A percentile compares a stretch with the other conserved stretches of the same genome.
These are phyloP conservation scores for Oscheius myriophilus DNA, from an alignment of 2,888 invertebrate species.

Conservation along the genomic window DNA sequence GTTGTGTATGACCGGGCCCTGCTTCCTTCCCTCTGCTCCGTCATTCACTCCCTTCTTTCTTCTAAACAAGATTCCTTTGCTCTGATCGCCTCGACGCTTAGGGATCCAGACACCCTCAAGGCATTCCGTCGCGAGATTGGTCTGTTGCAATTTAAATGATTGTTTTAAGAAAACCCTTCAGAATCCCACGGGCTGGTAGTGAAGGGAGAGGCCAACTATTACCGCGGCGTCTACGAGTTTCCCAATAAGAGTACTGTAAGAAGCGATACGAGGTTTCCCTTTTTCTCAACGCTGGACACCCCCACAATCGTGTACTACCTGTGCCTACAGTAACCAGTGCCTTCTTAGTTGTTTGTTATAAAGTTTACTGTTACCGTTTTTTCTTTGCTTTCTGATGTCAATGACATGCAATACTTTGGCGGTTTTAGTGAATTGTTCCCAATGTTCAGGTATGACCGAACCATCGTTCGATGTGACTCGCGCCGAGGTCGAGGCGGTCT, in stretches of 20 bases:
- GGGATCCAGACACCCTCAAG: constrained; percentile 45
- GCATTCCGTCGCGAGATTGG: constrained; percentile 43
- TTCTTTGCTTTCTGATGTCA: too few relatives aligned
- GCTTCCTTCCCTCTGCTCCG: constrained; percentile 42
- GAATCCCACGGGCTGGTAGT: constrained; percentile 19
- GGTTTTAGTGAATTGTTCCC: not conserved
- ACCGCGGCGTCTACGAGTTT: constrained; percentile 18
- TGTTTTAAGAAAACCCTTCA: constrained; percentile 22
- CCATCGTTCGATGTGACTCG: constrained; percentile 37
- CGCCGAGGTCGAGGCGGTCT: constrained; percentile 50
- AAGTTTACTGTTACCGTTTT: not conserved
- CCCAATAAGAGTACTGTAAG: not conserved
- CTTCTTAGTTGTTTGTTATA: too few relatives aligned
- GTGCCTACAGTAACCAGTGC: not conserved
- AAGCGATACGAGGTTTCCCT: constrained; percentile 36
- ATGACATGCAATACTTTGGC: too few relatives aligned
- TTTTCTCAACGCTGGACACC: constrained; percentile 42
- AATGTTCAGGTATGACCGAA: constrained; percentile 1
- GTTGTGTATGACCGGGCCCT: constrained; percentile 53
- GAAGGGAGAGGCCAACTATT: constrained; percentile 32
- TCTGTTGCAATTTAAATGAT: constrained; percentile 27
- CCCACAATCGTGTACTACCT: constrained; percentile 39
- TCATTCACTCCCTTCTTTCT: constrained; percentile 35
- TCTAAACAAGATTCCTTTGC: constrained; percentile 31
- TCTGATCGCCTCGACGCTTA: constrained; percentile 48